These are phyloP conservation scores for Blomia tropicalis DNA, from an alignment of 2,888 invertebrate species.

Conservation along the genomic window DNA sequence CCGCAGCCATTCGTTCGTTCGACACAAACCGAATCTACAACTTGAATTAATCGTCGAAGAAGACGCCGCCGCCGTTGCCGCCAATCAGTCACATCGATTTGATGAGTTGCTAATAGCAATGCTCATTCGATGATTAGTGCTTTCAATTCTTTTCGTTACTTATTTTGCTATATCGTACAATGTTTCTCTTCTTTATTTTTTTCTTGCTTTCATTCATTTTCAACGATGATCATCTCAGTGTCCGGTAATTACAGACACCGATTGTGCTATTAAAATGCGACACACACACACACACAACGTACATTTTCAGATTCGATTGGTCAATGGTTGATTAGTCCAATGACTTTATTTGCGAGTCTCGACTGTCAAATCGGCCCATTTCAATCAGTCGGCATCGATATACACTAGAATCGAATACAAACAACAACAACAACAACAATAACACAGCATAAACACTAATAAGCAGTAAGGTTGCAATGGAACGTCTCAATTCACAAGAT, in stretches of 20 bases:
- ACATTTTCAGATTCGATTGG: background rate
- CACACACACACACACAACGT: background rate
- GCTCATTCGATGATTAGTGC: background rate
- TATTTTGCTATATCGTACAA: no score
- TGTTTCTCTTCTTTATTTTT: no score
- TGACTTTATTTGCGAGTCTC: background rate
- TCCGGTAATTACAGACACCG: background rate
- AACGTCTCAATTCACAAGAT: background rate
- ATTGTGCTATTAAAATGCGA: constrained; percentile 9
- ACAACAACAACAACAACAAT: background rate
- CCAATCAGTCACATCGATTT: background rate
- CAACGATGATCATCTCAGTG: background rate
- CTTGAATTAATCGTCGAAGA: no score
- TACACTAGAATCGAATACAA: background rate
- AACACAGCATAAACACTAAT: no score
- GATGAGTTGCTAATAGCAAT: constrained; percentile 4
- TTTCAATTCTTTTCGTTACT: no score
- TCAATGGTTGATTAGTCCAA: background rate
- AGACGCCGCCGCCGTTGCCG: background rate
- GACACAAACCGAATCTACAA: no score
- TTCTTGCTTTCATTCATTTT: background rate
- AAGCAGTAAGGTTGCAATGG: background rate
- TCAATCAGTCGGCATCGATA: background rate
- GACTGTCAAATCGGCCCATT: no score
- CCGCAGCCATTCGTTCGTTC: no score